Percentiles rank a stretch among this genome's conserved stretches.
These are phyloP conservation scores for Gastrophysa polygoni DNA, from an alignment of 2,888 invertebrate genomes.

Conservation along the genomic window DNA sequence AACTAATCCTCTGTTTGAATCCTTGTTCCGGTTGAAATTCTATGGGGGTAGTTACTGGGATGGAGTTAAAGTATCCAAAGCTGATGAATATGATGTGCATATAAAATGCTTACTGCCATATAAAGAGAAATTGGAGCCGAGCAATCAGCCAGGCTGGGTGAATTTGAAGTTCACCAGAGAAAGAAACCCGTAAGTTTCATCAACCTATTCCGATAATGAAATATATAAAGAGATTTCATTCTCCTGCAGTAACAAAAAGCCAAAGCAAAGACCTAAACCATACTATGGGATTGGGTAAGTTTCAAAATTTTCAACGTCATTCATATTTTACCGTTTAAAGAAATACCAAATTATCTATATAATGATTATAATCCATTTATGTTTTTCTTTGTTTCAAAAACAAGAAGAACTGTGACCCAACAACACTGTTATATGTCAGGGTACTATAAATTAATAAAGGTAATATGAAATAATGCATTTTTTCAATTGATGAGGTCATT, in stretches of 20 bases:
- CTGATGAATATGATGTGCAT: slow-evolving; percentile 63
- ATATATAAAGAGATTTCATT: too few species aligned
- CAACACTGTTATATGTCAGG: too few species aligned
- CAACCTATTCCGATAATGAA: too few species aligned
- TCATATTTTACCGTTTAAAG: too few species aligned
- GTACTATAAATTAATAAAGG: too few species aligned
- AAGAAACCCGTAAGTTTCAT: slow-evolving; percentile 8
- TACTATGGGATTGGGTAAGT: neutral
- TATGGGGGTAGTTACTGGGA: slow-evolving; percentile 67
- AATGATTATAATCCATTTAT: too few species aligned
- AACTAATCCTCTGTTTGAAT: slow-evolving; percentile 43
- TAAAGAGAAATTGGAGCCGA: slow-evolving; percentile 3
- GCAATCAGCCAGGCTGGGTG: slow-evolving; percentile 19
- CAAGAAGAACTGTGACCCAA: too few species aligned
- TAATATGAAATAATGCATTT: too few species aligned
- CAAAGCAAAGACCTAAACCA: neutral
- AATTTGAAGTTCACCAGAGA: slow-evolving; percentile 11
- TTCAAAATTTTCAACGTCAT: neutral
- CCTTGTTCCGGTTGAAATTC: slow-evolving; percentile 47
- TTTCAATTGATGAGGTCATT: too few species aligned
- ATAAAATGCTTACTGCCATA: slow-evolving; percentile 53
- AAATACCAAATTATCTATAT: too few species aligned
- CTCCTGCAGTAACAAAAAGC: neutral
- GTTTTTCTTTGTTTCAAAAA: too few species aligned
- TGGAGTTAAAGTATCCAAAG: slow-evolving; percentile 62